These are phyloP conservation scores for Trachelus iudaicus DNA, from an alignment of 2,888 invertebrate genomes.

Conservation along the genomic window DNA sequence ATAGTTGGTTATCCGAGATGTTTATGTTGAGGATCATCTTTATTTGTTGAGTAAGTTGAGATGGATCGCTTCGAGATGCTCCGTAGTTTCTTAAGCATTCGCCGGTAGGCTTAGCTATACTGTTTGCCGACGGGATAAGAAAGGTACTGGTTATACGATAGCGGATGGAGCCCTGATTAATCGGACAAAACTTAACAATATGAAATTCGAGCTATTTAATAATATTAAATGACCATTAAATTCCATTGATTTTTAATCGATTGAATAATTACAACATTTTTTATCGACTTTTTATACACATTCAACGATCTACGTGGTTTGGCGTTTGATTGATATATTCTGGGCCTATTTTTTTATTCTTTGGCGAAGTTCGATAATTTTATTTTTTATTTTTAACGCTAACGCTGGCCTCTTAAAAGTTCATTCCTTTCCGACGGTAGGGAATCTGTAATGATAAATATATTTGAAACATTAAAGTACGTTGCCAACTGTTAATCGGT, in stretches of 20 bases:
- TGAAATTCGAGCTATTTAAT: not conserved
- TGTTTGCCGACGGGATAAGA: not conserved
- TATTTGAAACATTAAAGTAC: not conserved
- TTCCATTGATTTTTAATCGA: no score
- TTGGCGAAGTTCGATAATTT: no score
- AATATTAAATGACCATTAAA: not conserved
- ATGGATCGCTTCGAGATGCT: not conserved
- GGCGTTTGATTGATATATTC: no score
- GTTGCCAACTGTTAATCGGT: no score
- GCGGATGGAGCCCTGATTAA: not conserved
- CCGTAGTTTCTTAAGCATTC: not conserved
- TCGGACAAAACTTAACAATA: not conserved
- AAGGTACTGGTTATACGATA: not conserved
- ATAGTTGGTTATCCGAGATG: not conserved
- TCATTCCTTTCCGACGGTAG: not conserved
- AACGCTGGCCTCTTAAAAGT: not conserved
- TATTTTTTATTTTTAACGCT: not conserved
- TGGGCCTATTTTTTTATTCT: no score
- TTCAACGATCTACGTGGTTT: no score
- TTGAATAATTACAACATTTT: no score
- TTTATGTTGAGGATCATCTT: not conserved
- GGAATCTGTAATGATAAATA: not conserved
- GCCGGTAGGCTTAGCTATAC: not conserved
- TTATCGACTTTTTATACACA: no score
- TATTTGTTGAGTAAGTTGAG: not conserved